Base-by-base conservation (phyloP, 1,140 invertebrate species). In the Zaprionus nigranus region DNA sequence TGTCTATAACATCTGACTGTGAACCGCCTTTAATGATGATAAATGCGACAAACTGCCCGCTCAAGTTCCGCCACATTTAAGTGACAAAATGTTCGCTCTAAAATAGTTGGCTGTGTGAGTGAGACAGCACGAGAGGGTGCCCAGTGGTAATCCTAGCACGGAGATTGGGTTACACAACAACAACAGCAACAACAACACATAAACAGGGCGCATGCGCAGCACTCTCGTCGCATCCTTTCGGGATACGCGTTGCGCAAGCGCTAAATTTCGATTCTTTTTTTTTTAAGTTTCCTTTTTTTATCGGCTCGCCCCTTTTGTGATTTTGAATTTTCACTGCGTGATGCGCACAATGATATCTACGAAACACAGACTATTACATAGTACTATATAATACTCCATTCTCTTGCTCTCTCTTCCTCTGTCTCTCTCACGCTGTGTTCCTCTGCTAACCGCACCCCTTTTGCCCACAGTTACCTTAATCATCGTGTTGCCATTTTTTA, bases 11-110 rank as follows among this genome's bases (percentile, higher is more conserved):
- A 66, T 49, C 30, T 74, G 72, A 78, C 71, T 63, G n/a, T 65
- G 64, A 46, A 59, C 72, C 66, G 81, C 81, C 81, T 90, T 75
- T 90, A 90, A 90, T 90, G 85, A 90, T 90, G 86, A 90, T 90
- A 90, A 90, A 90, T 90, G 86, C 79, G 86, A 75, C 46, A 24
- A 46, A 46, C 40, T 9, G 40, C 40, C n/a, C 56, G 65, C 36
- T 60, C 53, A 81, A 90, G 85, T 90, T 90, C 85, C 86, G 86
- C 79, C 85, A 90, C 85, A 90, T 90, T 90, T 82, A 73, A 12
- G 75, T 68, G 71, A 81, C 68, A 78, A 40, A 67, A 79, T 62
- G 62, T 40, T 57, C 36, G 43, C 56, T 59, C 36, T 30, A 54
- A 61, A 62, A 75, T 61, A 60, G 51, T 34, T 66, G 70, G 64